Evolutionary conservation across 2,113 vertebrate species (phyloP).

Genomic region (Strix uralensis): DNA sequence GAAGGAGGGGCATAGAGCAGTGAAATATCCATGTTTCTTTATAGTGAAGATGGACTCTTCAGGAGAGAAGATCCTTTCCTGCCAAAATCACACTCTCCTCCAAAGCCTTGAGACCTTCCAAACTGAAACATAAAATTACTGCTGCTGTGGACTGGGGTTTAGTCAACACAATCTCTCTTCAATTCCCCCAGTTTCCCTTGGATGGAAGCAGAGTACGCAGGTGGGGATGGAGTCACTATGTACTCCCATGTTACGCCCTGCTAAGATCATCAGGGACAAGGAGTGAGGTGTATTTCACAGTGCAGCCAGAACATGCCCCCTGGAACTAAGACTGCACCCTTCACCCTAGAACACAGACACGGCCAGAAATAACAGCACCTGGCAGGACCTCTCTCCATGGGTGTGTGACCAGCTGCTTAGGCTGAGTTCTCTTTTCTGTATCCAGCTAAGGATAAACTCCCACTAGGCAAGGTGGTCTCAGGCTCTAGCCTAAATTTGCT

Average conservation of each 20-base stretch:
- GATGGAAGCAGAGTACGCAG: not conserved
- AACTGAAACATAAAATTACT: not conserved
- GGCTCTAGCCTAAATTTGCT: not conserved
- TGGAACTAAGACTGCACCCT: not conserved
- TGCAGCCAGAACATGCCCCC: no score
- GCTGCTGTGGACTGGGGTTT: not conserved
- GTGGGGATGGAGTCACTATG: not conserved
- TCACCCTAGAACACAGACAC: rapidly evolving
- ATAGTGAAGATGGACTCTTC: not conserved
- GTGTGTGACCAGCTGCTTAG: not conserved
- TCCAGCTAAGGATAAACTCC: not conserved
- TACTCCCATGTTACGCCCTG: not conserved
- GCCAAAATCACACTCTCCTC: not conserved
- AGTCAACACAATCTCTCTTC: not conserved
- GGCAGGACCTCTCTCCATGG: no score
- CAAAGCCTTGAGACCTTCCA: not conserved
- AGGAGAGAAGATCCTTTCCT: not conserved
- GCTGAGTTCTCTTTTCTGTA: not conserved
- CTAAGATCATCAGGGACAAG: not conserved
- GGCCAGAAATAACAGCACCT: not conserved
- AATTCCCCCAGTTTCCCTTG: not conserved
- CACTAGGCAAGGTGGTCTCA: not conserved
- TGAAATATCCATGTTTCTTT: not conserved
- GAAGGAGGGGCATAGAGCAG: not conserved
- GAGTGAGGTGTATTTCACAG: not conserved